phyloP scores from a whole-genome alignment of 2,113 vertebrate species.

The Syrrhaptes paradoxus region DNA sequence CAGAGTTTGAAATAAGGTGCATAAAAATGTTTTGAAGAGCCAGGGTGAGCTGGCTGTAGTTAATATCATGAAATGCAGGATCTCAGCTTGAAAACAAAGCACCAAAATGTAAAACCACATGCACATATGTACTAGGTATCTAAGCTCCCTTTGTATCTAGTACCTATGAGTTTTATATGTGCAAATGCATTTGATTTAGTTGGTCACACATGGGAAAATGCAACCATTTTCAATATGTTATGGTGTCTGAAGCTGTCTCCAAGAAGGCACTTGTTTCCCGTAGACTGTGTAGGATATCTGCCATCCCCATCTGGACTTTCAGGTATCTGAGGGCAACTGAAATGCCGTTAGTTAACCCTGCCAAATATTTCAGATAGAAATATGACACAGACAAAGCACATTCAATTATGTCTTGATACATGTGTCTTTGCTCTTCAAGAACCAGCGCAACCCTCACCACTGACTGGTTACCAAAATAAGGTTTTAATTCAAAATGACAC shows the following conservation, averaged over 20 bases:
- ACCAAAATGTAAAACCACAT: not conserved
- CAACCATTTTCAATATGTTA: not conserved
- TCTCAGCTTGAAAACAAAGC: not conserved
- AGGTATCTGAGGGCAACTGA: not conserved
- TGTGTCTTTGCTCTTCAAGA: not conserved
- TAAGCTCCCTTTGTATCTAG: not conserved
- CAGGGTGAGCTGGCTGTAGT: not conserved
- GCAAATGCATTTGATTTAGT: not conserved
- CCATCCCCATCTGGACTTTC: not conserved
- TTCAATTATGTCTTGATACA: not conserved
- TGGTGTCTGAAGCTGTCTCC: not conserved
- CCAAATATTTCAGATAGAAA: not conserved
- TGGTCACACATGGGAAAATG: not conserved
- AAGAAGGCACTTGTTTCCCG: not conserved
- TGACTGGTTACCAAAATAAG: not conserved
- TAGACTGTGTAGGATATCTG: not conserved
- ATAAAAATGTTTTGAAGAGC: not conserved
- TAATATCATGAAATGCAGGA: fast-evolving
- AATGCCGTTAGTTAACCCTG: not conserved
- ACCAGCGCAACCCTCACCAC: not conserved
- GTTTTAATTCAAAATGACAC: not conserved
- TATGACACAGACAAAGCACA: not conserved
- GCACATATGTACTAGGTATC: no score
- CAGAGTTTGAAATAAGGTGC: not conserved
- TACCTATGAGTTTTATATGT: not conserved